phyloP scores from a whole-genome alignment of 1,140 invertebrate species.

The Cyrtorhinus lividipennis region DNA sequence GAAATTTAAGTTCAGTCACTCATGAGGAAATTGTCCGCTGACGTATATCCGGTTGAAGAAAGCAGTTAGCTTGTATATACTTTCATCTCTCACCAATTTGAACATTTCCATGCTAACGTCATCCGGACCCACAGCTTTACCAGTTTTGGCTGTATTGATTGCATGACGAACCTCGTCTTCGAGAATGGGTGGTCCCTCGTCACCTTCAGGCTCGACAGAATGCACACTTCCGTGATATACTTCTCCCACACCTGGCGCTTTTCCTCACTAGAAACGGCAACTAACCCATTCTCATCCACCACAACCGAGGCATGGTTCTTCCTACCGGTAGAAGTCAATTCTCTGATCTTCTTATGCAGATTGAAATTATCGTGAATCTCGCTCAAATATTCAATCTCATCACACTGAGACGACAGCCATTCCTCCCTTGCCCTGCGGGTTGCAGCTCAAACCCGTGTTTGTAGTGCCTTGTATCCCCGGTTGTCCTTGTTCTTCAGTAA shows the following conservation, averaged over 20 bases:
- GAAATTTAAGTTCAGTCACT: slow-evolving; percentile 17
- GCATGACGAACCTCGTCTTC: neutral
- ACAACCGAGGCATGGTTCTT: neutral
- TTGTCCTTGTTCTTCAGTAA: slow-evolving; percentile 16
- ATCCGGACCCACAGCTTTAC: slow-evolving; percentile 15
- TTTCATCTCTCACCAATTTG: slow-evolving; percentile 16
- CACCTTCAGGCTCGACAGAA: slow-evolving; percentile 18
- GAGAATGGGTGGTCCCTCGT: slow-evolving; percentile 19
- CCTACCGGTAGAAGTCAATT: slow-evolving; percentile 14
- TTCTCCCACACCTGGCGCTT: slow-evolving; percentile 19
- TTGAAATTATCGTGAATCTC: slow-evolving; percentile 19
- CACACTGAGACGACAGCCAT: slow-evolving; percentile 14
- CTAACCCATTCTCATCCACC: slow-evolving; percentile 4
- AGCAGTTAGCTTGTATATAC: slow-evolving; percentile 2
- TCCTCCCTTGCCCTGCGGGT: slow-evolving; percentile 11
- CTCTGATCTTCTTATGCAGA: slow-evolving; percentile 20
- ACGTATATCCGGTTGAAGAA: slow-evolving; percentile 19
- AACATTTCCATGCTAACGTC: slow-evolving; percentile 13
- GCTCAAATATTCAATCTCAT: slow-evolving; percentile 14
- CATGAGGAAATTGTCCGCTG: slow-evolving; percentile 17
- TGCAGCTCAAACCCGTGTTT: neutral
- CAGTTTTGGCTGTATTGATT: slow-evolving; percentile 13
- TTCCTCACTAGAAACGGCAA: slow-evolving; percentile 5
- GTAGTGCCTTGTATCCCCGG: neutral
- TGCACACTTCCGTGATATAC: slow-evolving; percentile 23